phyloP scores from a whole-genome alignment of 30 jellyfish, hydroid and myxozoan species.

The Cassiopea xamachana region DNA sequence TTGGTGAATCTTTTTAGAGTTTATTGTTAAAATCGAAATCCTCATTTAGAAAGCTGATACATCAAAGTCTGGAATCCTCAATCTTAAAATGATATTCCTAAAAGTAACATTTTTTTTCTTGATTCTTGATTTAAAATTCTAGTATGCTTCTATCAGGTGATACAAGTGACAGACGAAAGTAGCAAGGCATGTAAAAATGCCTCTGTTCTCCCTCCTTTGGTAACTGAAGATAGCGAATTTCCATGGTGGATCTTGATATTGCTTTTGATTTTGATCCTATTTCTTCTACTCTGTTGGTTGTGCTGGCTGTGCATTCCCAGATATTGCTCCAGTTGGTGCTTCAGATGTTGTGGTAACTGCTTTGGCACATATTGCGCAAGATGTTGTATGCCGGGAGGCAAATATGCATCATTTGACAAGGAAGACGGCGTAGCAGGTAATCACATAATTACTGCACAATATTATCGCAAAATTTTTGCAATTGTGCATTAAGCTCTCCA shows the following conservation, averaged over 20 bases:
- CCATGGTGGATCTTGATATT: constrained; percentile 95
- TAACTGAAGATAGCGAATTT: constrained; percentile 18
- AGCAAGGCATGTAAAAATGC: constrained; percentile 50
- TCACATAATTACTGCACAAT: background rate
- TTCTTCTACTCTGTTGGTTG: constrained; percentile 79
- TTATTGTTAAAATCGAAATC: too few species aligned
- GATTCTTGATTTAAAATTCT: too few species aligned
- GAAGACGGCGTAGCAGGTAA: constrained; percentile 73
- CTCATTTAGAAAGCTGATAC: too few species aligned
- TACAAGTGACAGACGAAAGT: constrained; percentile 27
- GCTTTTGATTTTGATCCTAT: constrained; percentile 76
- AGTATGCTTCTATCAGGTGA: constrained; percentile 1
- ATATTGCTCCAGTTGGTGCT: constrained; percentile 83
- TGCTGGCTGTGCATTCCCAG: constrained; percentile 95
- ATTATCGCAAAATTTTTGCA: background rate
- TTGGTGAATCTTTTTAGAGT: too few species aligned
- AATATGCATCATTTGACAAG: constrained; percentile 74
- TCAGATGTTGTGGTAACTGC: constrained; percentile 60
- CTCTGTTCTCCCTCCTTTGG: constrained; percentile 20
- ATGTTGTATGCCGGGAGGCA: constrained; percentile 87
- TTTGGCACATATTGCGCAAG: constrained; percentile 51
- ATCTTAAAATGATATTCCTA: too few species aligned
- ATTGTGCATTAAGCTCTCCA: too few species aligned
- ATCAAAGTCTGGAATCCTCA: too few species aligned
- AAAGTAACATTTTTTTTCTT: too few species aligned